Conservation (phyloP, 2,888 invertebrate genomes). For the Dasysyrphus albostriatus region DNA sequence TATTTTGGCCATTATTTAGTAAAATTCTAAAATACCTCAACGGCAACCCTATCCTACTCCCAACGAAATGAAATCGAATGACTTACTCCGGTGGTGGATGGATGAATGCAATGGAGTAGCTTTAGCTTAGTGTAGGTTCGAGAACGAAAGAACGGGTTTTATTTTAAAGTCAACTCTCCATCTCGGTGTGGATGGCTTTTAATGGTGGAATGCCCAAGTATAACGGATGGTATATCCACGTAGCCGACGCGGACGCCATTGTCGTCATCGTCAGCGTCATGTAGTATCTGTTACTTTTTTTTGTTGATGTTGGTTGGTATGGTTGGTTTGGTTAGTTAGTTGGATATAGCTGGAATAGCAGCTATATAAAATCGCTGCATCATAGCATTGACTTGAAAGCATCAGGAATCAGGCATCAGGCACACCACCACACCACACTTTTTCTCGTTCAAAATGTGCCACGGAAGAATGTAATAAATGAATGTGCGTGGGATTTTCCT, state of each 20-base stretch:
- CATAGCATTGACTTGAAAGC: conserved; percentile 23
- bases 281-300: conserved; percentile 29
- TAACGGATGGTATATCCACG: conserved; percentile 62
- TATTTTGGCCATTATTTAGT: no score
- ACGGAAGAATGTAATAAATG: conserved; percentile 61
- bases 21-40: not conserved
- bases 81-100: conserved; percentile 21
- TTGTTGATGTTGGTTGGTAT: not conserved
- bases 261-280: conserved; percentile 62
- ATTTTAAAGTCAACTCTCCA: conserved; percentile 32
- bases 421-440: conserved; percentile 6
- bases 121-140: conserved; percentile 15
- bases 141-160: conserved; percentile 58
- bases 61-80: conserved; percentile 56
- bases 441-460: conserved; percentile 3
- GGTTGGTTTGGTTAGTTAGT: not conserved
- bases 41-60: conserved; percentile 20
- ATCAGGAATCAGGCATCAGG: conserved; percentile 27
- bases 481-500: conserved; percentile 71
- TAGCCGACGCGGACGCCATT: conserved; percentile 45
- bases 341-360: not conserved
- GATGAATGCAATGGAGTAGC: conserved; percentile 12
- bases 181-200: conserved; percentile 38
- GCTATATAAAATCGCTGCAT: conserved; percentile 4
- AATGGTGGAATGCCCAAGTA: conserved; percentile 47